Evolutionary conservation across 2,113 vertebrate genomes (phyloP).

Genomic region (Cettia cetti): DNA sequence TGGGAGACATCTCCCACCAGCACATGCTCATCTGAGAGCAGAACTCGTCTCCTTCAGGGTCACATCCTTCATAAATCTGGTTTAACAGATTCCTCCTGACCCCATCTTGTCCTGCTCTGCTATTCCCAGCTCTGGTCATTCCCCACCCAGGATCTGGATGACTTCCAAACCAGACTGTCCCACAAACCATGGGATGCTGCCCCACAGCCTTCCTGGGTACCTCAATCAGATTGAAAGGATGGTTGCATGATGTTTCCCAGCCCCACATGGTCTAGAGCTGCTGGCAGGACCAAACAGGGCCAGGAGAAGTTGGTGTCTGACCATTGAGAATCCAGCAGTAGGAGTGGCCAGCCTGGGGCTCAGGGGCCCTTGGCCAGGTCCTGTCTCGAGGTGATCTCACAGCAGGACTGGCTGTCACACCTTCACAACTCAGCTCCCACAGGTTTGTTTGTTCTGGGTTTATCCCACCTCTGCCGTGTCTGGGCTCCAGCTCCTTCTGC

Average conservation of each 20-base stretch:
- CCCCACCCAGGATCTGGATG: fast-evolving
- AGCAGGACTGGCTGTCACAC: neutral
- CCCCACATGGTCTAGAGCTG: neutral
- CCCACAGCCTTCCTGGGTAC: fast-evolving
- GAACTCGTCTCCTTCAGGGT: neutral
- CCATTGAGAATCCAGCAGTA: neutral
- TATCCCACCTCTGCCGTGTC: fast-evolving
- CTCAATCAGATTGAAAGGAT: fast-evolving
- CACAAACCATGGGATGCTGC: neutral
- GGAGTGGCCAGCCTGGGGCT: fast-evolving
- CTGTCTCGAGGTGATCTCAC: fast-evolving
- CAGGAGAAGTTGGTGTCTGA: fast-evolving
- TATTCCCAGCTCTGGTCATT: neutral
- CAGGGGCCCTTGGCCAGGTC: neutral
- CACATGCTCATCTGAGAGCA: fast-evolving
- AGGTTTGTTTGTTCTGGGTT: neutral
- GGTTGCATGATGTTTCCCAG: fast-evolving
- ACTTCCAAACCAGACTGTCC: too few species aligned
- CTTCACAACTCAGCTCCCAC: neutral
- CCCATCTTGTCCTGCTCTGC: neutral
- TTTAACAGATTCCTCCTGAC: neutral
- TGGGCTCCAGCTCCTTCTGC: neutral
- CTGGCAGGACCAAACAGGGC: fast-evolving
- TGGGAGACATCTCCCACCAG: neutral
- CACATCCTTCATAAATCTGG: neutral